Base-by-base conservation (phyloP, 1,140 invertebrate genomes). In the Hypothenemus hampei region DNA sequence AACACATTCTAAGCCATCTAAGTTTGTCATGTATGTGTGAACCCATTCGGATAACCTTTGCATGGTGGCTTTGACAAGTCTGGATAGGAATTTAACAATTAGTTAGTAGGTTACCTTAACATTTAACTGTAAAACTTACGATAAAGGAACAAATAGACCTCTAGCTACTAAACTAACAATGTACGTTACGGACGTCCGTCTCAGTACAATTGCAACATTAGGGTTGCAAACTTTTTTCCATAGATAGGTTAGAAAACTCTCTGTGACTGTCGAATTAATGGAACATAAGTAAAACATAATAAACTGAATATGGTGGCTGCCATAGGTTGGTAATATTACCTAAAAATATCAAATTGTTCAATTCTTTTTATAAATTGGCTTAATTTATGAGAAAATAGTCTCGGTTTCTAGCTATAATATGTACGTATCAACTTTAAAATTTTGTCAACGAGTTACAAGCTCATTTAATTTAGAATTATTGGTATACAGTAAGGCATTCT, bases 251-350 rank as follows among this genome's bases (percentile, higher is more conserved):
- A 88, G 63, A 69, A 90, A 89, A 8, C 75, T 77, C 60, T 87
- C 83, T 7, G 75, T 70, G 21, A 91, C 68, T 10, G 74, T 71
- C n/a, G 71, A 65, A 71, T 83, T 84, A 48, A 89, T 78, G 64
- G 83, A 85, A 68, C 83, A 82, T 41, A 89, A 71, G 62, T 86
- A 83, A 71, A 92, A 91, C 65, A 89, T 74, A 2, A 89, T 65
- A 69, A 87, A 93, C 69, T 91, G 90, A 4, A 87, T 78, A 68
- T 90, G 87, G 67, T 82, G 79, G 41, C 78, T 83, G 20, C 78
- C 82, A 65, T 87, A 81, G 8, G 86, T 89, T 2, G 81, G 79
- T 43, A 93, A 69, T 49, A 92, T 79, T 33, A 86, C 69, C 54
- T 57, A 19, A 8, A 57, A 49, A 16, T n/a, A 6, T 4, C 18